These are phyloP conservation scores for Phania funesta DNA, from an alignment of 2,888 invertebrate genomes.

Conservation along the genomic window DNA sequence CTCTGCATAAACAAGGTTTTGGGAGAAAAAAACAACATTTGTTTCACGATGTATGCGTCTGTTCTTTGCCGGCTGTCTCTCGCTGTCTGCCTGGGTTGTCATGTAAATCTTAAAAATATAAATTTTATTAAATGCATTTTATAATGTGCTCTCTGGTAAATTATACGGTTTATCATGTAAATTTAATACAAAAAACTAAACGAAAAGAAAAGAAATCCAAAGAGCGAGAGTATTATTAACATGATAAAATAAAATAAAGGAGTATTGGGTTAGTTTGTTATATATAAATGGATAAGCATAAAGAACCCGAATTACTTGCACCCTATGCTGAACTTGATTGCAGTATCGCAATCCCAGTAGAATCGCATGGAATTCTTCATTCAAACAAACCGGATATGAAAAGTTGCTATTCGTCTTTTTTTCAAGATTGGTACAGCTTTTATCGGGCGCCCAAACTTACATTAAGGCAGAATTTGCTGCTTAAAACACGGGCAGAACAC, in stretches of 20 bases:
- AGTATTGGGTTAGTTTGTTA: too few species aligned
- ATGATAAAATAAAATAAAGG: background rate
- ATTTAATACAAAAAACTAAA: slow-evolving; percentile 56
- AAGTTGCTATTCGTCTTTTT: too few species aligned
- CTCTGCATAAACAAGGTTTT: slow-evolving; percentile 1
- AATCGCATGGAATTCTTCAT: too few species aligned
- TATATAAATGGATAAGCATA: too few species aligned
- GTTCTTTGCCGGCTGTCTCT: slow-evolving; percentile 30
- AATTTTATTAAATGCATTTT: slow-evolving; percentile 60
- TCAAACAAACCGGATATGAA: too few species aligned
- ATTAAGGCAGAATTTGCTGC: too few species aligned
- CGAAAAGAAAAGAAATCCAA: slow-evolving; percentile 4
- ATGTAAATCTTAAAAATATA: slow-evolving; percentile 63
- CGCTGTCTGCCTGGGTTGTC: slow-evolving; percentile 46
- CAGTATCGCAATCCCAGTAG: too few species aligned
- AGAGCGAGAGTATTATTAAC: background rate
- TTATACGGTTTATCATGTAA: slow-evolving; percentile 65
- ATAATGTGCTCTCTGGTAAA: slow-evolving; percentile 60
- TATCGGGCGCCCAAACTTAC: too few species aligned
- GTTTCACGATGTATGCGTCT: background rate
- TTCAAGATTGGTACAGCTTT: too few species aligned
- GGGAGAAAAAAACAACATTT: background rate
- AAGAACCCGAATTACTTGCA: too few species aligned
- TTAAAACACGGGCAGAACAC: too few species aligned
- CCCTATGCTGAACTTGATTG: too few species aligned